Conservation (phyloP, 30 jellyfish, hydroid and myxozoan genomes). For the Phacellophora camtschatica region DNA sequence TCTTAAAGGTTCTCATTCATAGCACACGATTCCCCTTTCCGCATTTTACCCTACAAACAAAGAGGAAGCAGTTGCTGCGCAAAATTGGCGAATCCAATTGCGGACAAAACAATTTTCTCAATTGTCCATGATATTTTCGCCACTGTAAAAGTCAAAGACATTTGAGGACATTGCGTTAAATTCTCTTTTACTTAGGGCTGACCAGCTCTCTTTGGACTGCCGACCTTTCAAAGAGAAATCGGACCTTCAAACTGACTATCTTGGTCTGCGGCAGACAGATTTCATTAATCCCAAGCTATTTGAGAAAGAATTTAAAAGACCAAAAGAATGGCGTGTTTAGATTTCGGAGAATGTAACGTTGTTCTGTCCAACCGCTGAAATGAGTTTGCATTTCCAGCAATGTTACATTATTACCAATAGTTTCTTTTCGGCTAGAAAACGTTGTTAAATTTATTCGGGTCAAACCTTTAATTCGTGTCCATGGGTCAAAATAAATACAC, state of each 20-base stretch:
- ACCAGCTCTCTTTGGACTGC: conserved; percentile 37
- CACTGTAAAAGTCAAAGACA: conserved; percentile 23
- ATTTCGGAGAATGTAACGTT: not conserved
- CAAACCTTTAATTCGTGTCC: too few species aligned
- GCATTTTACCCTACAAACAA: not conserved
- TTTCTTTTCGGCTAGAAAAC: not conserved
- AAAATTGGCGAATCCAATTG: conserved; percentile 31
- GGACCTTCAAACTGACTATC: not conserved
- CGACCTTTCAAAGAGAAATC: conserved; percentile 33
- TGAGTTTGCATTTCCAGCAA: not conserved
- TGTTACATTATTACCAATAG: not conserved
- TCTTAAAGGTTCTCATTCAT: too few species aligned
- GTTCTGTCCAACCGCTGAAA: not conserved
- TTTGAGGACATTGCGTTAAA: conserved; percentile 42
- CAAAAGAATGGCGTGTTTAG: not conserved
- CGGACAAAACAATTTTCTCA: conserved; percentile 15
- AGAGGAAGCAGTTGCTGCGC: not conserved
- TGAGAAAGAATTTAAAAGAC: not conserved
- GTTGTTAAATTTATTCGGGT: not conserved
- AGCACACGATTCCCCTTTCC: not conserved
- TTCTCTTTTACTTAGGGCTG: conserved; percentile 4
- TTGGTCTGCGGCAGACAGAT: conserved; percentile 35
- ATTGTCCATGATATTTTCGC: conserved; percentile 18
- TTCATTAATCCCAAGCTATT: not conserved
- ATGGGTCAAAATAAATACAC: too few species aligned